Conservation (phyloP, 2,113 vertebrate genomes). For the Heterotilapia buettikoferi region DNA sequence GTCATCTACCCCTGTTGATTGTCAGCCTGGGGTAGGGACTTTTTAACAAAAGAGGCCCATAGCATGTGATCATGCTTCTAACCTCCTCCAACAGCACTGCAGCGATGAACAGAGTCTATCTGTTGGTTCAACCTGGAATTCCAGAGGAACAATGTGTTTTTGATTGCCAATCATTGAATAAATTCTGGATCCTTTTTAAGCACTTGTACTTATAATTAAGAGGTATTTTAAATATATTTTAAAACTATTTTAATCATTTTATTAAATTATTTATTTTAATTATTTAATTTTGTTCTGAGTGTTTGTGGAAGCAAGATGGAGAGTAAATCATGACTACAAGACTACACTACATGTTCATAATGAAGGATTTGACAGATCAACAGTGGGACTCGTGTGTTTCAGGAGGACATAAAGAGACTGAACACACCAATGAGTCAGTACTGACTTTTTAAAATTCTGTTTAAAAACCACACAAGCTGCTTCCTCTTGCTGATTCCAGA, state of each 20-base stretch:
- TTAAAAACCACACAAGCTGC: accelerated
- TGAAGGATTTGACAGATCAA: background rate
- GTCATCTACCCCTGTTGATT: background rate
- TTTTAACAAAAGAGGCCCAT: accelerated
- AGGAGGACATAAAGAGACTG: accelerated
- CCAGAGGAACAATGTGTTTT: too few relatives aligned
- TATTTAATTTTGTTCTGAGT: accelerated
- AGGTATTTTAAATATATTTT: too few relatives aligned
- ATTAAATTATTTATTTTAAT: background rate
- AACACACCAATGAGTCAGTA: background rate
- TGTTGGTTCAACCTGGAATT: accelerated
- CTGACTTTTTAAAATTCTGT: background rate
- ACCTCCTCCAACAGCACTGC: too few relatives aligned
- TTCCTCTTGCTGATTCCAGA: background rate
- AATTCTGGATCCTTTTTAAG: too few relatives aligned
- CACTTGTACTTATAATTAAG: too few relatives aligned
- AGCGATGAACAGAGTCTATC: too few relatives aligned
- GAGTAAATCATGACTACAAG: accelerated
- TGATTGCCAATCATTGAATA: accelerated
- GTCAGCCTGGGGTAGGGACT: accelerated
- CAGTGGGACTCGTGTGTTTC: accelerated
- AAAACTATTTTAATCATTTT: accelerated
- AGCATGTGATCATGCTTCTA: accelerated
- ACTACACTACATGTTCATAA: accelerated
- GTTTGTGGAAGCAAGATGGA: accelerated